Evolutionary conservation across 2,113 vertebrate genomes (phyloP).

Genomic region (Amblyopsis rosae): DNA sequence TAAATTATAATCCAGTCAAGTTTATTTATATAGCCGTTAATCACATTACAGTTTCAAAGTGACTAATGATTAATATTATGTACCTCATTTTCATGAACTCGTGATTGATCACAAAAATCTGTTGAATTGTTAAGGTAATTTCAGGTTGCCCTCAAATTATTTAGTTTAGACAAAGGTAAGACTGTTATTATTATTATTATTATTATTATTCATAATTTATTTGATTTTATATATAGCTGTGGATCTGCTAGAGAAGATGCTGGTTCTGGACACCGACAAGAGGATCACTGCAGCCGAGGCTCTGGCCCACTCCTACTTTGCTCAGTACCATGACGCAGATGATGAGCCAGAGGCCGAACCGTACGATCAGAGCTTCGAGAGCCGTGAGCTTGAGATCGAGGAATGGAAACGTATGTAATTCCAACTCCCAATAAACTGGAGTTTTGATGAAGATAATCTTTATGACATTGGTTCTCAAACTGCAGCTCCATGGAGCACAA

Average conservation of each 20-base stretch:
- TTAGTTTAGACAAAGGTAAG: no score
- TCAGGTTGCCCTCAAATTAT: no score
- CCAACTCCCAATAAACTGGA: neutral
- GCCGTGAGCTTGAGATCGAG: conserved; percentile 91
- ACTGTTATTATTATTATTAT: no score
- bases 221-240: conserved; percentile 80
- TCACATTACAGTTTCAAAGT: no score
- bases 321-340: conserved; percentile 95
- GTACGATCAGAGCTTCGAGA: conserved; percentile 98
- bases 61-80: neutral
- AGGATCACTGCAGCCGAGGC: conserved; percentile 94
- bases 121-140: no score
- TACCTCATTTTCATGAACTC: neutral
- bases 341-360: conserved; percentile 95
- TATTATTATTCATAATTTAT: no score
- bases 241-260: conserved; percentile 97
- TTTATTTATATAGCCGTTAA: no score
- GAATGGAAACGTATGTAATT: conserved; percentile 94
- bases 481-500: no score
- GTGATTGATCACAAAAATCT: neutral
- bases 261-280: conserved; percentile 96
- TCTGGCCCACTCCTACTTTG: conserved; percentile 89
- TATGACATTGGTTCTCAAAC: no score
- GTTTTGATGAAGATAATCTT: no score
- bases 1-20: neutral